Evolutionary conservation across 2,888 invertebrate species (phyloP).

Genomic region (Catocala fraxini): DNA sequence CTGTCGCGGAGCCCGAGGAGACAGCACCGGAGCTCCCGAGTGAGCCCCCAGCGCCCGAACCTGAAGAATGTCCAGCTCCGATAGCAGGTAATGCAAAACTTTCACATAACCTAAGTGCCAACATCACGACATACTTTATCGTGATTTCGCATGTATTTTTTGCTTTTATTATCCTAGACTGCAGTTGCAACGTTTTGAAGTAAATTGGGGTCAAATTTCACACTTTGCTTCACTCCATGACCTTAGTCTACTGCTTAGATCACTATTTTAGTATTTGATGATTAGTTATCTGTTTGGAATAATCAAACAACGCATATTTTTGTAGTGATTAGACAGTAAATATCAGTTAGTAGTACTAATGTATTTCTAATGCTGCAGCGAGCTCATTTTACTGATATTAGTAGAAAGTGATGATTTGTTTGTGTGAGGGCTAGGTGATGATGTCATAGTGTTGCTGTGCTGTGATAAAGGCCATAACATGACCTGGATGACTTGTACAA

Average conservation of each 20-base stretch:
- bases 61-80: conserved; percentile 50
- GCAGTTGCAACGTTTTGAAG: conserved; percentile 17
- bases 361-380: conserved; percentile 30
- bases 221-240: conserved; percentile 5
- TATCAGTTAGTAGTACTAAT: conserved; percentile 15
- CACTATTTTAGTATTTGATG: not conserved
- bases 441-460: conserved; percentile 27
- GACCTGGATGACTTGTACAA: conserved; percentile 1
- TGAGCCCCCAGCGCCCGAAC: conserved; percentile 50
- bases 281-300: conserved; percentile 15
- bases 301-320: conserved; percentile 18
- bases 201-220: conserved; percentile 30
- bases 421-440: conserved; percentile 20
- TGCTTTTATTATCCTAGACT: conserved; percentile 31
- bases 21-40: conserved; percentile 50
- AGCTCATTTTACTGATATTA: conserved; percentile 13
- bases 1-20: conserved; percentile 55
- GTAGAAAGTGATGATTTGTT: conserved; percentile 11
- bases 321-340: conserved; percentile 27
- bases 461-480: conserved; percentile 8
- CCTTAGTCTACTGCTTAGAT: not conserved
- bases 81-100: conserved; percentile 66
- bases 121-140: conserved; percentile 68
- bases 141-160: conserved; percentile 44
- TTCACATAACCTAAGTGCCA: conserved; percentile 75